Evolutionary conservation across 2,113 vertebrate genomes (phyloP).

Genomic region (Chlamydotis undulata): DNA sequence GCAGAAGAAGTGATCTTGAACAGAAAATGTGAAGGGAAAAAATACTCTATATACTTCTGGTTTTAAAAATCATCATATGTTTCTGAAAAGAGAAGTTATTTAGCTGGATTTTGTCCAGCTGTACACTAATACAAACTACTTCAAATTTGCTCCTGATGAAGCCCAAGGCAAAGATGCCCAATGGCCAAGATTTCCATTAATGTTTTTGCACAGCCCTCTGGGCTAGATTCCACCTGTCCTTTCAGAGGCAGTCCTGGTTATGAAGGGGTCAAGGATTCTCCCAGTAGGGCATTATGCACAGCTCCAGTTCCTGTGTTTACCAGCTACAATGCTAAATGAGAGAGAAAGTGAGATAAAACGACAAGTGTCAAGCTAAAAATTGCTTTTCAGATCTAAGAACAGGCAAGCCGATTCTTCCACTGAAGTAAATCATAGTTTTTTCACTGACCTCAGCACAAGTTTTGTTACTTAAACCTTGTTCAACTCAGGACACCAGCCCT

Average conservation of each 20-base stretch:
- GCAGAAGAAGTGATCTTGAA: not conserved
- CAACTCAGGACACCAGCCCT: not conserved
- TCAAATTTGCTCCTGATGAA: not conserved
- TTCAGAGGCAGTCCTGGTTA: not conserved
- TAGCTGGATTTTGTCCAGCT: not conserved
- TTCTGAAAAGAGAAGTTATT: not conserved
- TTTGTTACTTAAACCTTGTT: not conserved
- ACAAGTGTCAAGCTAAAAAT: not conserved
- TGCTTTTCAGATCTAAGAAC: not conserved
- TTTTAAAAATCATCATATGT: not conserved
- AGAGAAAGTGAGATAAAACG: not conserved
- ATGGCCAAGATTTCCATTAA: not conserved
- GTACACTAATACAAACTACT: not conserved
- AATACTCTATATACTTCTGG: not conserved
- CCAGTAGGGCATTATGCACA: not conserved
- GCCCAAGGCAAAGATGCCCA: not conserved
- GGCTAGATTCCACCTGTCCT: not conserved
- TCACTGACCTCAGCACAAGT: not conserved
- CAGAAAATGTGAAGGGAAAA: not conserved
- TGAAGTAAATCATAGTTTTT: conserved; percentile 10
- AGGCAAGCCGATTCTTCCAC: not conserved
- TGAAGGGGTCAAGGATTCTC: not conserved
- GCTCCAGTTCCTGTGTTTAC: not conserved
- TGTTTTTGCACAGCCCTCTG: not conserved
- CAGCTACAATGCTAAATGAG: not conserved